phyloP scores from a whole-genome alignment of 2,888 invertebrate genomes.

The Resseliella maxima region DNA sequence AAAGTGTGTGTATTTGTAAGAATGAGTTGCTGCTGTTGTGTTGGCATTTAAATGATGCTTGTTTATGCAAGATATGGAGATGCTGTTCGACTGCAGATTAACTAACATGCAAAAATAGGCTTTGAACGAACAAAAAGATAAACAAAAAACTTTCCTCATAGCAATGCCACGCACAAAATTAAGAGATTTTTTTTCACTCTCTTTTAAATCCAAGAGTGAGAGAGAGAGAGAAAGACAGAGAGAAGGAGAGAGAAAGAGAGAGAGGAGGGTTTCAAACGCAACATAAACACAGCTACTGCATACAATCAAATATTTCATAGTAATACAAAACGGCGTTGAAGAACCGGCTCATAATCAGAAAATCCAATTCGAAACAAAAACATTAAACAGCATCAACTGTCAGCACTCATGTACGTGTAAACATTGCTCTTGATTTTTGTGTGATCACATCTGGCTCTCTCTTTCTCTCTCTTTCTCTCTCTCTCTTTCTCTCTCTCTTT shows the following conservation, averaged over 20 bases:
- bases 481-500: background rate
- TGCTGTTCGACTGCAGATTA: constrained; percentile 53
- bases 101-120: constrained; percentile 37
- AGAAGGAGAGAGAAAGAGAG: background rate
- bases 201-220: background rate
- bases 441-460: constrained; percentile 27
- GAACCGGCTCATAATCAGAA: background rate
- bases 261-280: no score
- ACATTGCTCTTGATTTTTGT: constrained; percentile 45
- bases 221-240: background rate
- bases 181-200: constrained; percentile 23
- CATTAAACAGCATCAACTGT: constrained; percentile 37
- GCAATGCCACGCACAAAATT: constrained; percentile 30
- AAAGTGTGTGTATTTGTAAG: no score
- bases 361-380: constrained; percentile 37
- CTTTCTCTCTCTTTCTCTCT: background rate
- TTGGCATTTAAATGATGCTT: background rate
- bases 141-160: constrained; percentile 45
- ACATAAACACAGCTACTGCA: background rate
- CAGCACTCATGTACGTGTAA: constrained; percentile 46
- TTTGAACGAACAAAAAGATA: constrained; percentile 34
- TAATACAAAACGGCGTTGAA: background rate
- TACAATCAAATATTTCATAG: background rate
- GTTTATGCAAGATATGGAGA: constrained; percentile 39
- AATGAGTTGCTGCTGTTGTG: no score